Conservation (phyloP, 2,113 vertebrate genomes). For the Strix aluco region DNA sequence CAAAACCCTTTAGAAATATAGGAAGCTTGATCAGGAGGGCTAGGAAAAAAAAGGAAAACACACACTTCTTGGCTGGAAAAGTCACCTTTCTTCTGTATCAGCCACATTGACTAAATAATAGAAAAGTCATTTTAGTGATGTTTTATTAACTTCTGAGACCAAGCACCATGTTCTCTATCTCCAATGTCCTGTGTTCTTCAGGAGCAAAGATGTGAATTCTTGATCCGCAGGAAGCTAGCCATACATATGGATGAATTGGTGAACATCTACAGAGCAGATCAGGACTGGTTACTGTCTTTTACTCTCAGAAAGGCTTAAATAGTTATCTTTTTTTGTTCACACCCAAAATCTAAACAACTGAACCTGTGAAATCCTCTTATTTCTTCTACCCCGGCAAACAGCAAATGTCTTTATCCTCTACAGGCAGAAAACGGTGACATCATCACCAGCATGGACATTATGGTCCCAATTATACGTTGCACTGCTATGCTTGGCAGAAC, state of each 20-base stretch:
- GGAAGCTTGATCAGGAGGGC: background rate
- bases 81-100: background rate
- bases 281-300: background rate
- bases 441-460: background rate
- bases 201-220: background rate
- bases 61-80: background rate
- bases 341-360: background rate
- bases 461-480: background rate
- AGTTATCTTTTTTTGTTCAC: background rate
- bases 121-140: background rate
- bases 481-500: slow-evolving; percentile 20
- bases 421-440: background rate
- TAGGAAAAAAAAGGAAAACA: background rate
- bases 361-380: background rate
- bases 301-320: background rate
- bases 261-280: background rate
- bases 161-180: background rate
- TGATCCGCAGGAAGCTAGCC: background rate
- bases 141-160: background rate
- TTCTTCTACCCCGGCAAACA: background rate
- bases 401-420: background rate
- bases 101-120: background rate
- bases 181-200: background rate
- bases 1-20: background rate
- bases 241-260: background rate